Base-by-base conservation (phyloP, 1,140 invertebrate genomes). In the Cardiocondyla obscurior region DNA sequence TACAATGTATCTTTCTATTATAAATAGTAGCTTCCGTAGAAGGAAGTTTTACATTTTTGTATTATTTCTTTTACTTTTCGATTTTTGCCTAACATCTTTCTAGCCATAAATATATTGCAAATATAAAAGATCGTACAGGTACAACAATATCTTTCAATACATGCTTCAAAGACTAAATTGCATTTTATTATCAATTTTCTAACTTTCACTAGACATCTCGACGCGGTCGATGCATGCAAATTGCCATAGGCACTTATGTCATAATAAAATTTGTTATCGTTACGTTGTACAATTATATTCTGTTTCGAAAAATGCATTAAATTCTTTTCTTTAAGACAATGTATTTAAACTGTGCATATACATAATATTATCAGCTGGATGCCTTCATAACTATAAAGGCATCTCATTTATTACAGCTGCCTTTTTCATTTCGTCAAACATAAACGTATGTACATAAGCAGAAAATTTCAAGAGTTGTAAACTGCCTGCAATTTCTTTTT, bases 181-280 rank as follows among this genome's bases (percentile, higher is more conserved):
- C 85, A 53, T 76, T 51, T 81, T 83, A 85, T 64, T 73, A 79
- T 79, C 69, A 72, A 42, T 84, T 77, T 22, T 86, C 67, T 87
- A 81, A 72, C 19, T 81, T 81, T 81, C 14, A 60, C 46, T 83
- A 60, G 46, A 81, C 76, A 70, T 10, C 76, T 86, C 22, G 36
- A 86, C 62, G 67, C 7, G 44, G 39, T 86, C 73, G 77, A 72
- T 85, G 81, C 74, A 86, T 83, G 84, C 81, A 86, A 87, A 86
- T 86, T 87, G 85, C 84, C 85, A 51, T 57, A 87, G 85, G 85
- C 85, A 87, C 85, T 87, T 87, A 87, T 72, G 55, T 83, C 69
- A 58, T 86, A 83, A 69, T 86, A 87, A 87, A 82, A 57, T 62
- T 82, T 53, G 25, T 85, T 86, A 81, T 82, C 62, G 62, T 83